Evolutionary conservation across 2,113 vertebrate species (phyloP).

Genomic region (Gobio gobio): DNA sequence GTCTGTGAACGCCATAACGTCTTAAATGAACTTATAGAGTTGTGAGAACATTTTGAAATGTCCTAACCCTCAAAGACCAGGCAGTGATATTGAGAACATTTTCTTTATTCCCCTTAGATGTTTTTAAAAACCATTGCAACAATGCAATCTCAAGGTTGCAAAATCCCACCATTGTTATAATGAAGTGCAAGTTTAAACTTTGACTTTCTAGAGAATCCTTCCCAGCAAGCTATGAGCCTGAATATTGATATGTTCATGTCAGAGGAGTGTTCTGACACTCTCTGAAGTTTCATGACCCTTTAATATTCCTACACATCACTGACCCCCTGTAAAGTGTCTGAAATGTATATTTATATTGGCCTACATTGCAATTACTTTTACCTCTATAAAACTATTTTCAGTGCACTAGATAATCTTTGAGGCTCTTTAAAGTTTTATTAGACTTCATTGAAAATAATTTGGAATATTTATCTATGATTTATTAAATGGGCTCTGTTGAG

Average conservation of each 20-base stretch:
- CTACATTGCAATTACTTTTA: neutral
- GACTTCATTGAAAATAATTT: neutral
- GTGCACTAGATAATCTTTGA: neutral
- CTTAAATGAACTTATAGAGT: too few species aligned
- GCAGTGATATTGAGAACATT: neutral
- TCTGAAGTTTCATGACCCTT: neutral
- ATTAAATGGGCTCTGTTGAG: neutral
- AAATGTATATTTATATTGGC: conserved; percentile 4
- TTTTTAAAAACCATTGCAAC: neutral
- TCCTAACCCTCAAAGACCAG: neutral
- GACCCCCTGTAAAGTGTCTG: neutral
- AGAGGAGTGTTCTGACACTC: neutral
- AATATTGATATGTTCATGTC: neutral
- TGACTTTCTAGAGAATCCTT: conserved; percentile 9
- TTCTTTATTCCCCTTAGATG: neutral
- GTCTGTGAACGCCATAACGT: too few species aligned
- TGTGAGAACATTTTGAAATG: neutral
- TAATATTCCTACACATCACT: neutral
- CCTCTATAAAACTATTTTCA: neutral
- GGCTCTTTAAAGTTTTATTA: neutral
- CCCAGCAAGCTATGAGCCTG: neutral
- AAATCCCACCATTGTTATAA: neutral
- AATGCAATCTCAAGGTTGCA: neutral
- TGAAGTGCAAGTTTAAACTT: neutral
- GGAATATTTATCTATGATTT: neutral